phyloP scores from a whole-genome alignment of 2,888 invertebrate genomes.

The Gari tellinella region DNA sequence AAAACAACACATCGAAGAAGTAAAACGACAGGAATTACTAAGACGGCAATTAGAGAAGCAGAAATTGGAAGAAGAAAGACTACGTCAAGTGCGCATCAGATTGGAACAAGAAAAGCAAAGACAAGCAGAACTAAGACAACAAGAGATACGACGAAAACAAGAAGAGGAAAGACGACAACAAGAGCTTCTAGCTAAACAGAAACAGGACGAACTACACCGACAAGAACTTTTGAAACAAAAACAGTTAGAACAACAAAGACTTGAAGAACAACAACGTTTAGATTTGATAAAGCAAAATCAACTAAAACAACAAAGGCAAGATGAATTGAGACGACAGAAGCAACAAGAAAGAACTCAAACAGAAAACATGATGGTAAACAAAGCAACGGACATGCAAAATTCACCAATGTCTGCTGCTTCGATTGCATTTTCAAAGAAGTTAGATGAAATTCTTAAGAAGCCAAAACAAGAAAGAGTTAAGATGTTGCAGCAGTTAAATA shows the following conservation, averaged over 20 bases:
- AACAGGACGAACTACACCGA: conserved; percentile 10
- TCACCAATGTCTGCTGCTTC: no score
- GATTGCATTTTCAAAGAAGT: conserved; percentile 13
- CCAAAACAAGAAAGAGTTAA: conserved; percentile 24
- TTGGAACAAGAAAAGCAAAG: conserved; percentile 21
- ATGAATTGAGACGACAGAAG: conserved; percentile 2
- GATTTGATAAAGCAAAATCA: neutral
- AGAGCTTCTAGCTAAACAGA: neutral
- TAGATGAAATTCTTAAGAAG: conserved; percentile 36
- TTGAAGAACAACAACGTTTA: conserved; percentile 17
- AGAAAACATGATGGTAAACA: neutral
- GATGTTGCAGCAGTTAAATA: conserved; percentile 35
- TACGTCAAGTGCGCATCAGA: conserved; percentile 12
- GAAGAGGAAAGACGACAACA: conserved; percentile 13
- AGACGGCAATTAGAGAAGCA: conserved; percentile 8
- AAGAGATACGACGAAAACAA: conserved; percentile 13
- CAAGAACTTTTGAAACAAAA: conserved; percentile 20
- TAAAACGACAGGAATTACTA: conserved; percentile 16
- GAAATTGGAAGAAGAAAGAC: conserved; percentile 21
- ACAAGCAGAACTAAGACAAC: conserved; percentile 28
- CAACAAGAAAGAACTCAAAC: neutral
- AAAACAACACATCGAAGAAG: conserved; percentile 25
- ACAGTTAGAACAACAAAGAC: conserved; percentile 14
- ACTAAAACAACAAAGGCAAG: neutral
- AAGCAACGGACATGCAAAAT: no score